phyloP scores from a whole-genome alignment of 2,888 invertebrate species.

The Petrolisthes manimaculis region DNA sequence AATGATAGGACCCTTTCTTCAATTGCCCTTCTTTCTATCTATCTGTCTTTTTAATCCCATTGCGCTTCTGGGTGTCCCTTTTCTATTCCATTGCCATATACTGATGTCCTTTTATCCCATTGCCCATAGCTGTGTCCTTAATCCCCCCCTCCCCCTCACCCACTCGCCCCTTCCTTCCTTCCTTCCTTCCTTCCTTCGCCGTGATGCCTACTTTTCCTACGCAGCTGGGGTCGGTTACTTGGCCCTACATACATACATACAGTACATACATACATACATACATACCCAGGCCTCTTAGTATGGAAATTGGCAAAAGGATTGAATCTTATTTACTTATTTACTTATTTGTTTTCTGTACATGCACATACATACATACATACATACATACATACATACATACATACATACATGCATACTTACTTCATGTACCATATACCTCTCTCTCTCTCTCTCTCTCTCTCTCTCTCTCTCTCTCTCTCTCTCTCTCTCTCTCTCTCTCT shows the following conservation, averaged over 20 bases:
- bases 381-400: background rate
- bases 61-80: too few relatives aligned
- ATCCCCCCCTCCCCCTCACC: conserved; percentile 14
- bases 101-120: too few relatives aligned
- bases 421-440: background rate
- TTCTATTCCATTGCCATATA: too few relatives aligned
- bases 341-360: background rate
- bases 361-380: background rate
- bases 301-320: conserved; percentile 13
- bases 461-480: background rate
- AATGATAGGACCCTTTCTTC: background rate
- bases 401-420: background rate
- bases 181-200: background rate
- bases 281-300: conserved; percentile 23
- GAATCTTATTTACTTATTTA: background rate
- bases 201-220: background rate
- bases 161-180: background rate
- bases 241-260: background rate
- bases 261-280: background rate
- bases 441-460: background rate
- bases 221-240: conserved; percentile 3
- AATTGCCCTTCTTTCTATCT: background rate
- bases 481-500: background rate
- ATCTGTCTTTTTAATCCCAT: too few relatives aligned
- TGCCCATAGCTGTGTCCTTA: conserved; percentile 18